Evolutionary conservation across 2,113 vertebrate genomes (phyloP).

Genomic region (Chrysemys picta): DNA sequence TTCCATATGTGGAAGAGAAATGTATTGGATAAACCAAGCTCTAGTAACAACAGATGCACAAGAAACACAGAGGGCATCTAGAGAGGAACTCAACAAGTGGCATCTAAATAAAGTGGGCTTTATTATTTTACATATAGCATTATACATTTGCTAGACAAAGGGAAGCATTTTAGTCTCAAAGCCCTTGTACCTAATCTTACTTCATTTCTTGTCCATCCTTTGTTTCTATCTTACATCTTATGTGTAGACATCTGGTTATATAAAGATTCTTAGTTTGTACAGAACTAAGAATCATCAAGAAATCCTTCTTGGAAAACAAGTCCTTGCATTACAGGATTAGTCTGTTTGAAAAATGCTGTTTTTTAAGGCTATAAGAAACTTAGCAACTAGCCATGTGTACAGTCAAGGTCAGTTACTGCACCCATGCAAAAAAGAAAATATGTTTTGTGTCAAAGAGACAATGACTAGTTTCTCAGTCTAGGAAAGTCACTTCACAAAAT

Average conservation of each 20-base stretch:
- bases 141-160: not conserved
- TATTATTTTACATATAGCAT: not conserved
- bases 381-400: constrained; percentile 9
- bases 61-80: not conserved
- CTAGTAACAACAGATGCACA: not conserved
- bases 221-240: constrained; percentile 51
- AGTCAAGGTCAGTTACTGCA: constrained; percentile 40
- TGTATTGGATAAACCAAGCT: not conserved
- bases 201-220: constrained; percentile 15
- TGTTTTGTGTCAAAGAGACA: constrained; percentile 7
- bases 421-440: constrained; percentile 1
- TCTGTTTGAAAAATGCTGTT: not conserved
- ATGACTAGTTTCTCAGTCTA: constrained; percentile 26
- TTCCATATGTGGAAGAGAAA: not conserved
- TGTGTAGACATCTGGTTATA: constrained; percentile 37
- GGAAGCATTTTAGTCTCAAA: not conserved
- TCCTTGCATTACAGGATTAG: constrained; percentile 54
- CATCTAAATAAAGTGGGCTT: not conserved
- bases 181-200: constrained; percentile 1
- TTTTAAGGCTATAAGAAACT: constrained; percentile 26
- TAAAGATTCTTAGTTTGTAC: constrained; percentile 36
- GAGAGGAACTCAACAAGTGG: not conserved
- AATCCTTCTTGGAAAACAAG: constrained; percentile 55
- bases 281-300: constrained; percentile 48
- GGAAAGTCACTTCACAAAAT: constrained; percentile 45